Evolutionary conservation across 1,140 invertebrate genomes (phyloP).

Genomic region (Caenorhabditis briggsae): DNA sequence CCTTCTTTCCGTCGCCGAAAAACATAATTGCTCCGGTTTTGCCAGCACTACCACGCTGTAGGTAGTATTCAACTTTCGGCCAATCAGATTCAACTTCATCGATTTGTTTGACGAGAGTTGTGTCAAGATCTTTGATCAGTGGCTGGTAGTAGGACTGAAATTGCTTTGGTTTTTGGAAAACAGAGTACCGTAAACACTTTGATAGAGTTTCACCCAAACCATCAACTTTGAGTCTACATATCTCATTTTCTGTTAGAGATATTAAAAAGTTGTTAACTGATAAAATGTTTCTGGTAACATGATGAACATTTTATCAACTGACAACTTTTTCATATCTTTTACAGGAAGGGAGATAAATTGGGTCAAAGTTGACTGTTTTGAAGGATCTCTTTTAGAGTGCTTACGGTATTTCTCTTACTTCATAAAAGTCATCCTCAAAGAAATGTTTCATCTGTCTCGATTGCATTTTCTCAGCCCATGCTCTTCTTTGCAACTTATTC

Average conservation of each 20-base stretch:
- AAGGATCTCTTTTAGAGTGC: too few species aligned
- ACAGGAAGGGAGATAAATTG: too few species aligned
- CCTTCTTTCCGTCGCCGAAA: conserved; percentile 67
- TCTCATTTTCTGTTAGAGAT: too few species aligned
- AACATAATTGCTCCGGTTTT: conserved; percentile 74
- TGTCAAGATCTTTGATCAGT: conserved; percentile 74
- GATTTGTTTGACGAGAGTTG: conserved; percentile 71
- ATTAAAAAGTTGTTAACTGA: too few species aligned
- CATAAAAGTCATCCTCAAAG: conserved; percentile 77
- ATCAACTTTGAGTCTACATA: too few species aligned
- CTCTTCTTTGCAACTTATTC: conserved; percentile 69
- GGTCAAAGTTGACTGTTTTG: too few species aligned
- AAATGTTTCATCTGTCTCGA: conserved; percentile 76
- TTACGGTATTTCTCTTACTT: conserved; percentile 63
- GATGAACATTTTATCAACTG: too few species aligned
- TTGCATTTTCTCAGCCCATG: conserved; percentile 77
- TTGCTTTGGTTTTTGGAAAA: too few species aligned
- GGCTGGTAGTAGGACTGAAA: conserved; percentile 60
- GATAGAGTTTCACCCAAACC: too few species aligned
- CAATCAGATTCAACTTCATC: conserved; percentile 69
- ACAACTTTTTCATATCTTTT: too few species aligned
- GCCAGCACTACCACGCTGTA: conserved; percentile 66
- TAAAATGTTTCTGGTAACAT: too few species aligned
- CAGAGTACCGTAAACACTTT: too few species aligned
- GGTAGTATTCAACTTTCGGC: conserved; percentile 44